Evolutionary conservation across 1,140 invertebrate species (phyloP).

Genomic region (Nephotettix cincticeps): DNA sequence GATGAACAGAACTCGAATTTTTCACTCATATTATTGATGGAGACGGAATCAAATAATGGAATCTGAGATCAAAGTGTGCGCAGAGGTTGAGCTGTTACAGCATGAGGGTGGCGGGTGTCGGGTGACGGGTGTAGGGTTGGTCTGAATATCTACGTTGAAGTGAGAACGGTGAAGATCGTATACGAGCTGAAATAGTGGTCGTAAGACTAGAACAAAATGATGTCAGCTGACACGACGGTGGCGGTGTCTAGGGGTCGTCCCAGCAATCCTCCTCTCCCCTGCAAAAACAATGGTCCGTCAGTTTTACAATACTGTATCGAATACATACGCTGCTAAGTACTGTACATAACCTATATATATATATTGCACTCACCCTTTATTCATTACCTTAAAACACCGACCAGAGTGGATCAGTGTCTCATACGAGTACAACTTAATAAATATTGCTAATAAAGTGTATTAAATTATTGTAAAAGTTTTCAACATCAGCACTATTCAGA

Average conservation of each 20-base stretch:
- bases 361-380: too few species aligned
- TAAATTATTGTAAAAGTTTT: too few species aligned
- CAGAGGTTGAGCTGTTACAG: not conserved
- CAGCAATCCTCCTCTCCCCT: constrained; percentile 8
- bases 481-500: too few species aligned
- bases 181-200: not conserved
- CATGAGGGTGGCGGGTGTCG: not conserved
- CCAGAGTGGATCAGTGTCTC: too few species aligned
- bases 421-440: too few species aligned
- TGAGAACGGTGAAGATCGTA: constrained; percentile 7
- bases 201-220: constrained; percentile 6
- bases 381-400: too few species aligned
- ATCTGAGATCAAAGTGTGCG: not conserved
- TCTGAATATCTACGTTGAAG: not conserved
- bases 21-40: too few species aligned
- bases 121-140: not conserved
- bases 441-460: too few species aligned
- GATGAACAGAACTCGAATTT: too few species aligned
- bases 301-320: too few species aligned
- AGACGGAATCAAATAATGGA: not conserved
- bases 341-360: too few species aligned
- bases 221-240: not conserved
- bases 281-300: not conserved
- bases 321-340: too few species aligned
- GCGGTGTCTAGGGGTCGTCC: constrained; percentile 9